These are phyloP conservation scores for Volucella bombylans DNA, from an alignment of 2,888 invertebrate species.

Conservation along the genomic window DNA sequence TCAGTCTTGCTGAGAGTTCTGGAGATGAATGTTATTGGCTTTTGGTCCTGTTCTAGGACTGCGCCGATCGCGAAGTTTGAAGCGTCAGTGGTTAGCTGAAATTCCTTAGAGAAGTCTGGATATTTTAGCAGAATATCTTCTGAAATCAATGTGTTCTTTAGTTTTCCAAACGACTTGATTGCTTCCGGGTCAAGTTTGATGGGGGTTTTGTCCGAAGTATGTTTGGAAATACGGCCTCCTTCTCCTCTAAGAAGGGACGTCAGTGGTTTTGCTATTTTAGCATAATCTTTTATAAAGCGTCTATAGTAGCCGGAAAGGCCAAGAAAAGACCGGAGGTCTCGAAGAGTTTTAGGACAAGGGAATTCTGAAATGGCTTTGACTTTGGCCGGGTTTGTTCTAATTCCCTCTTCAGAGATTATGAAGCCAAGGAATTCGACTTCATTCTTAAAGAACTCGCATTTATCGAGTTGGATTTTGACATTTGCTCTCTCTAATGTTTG, in stretches of 20 bases:
- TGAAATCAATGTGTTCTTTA: slow-evolving; percentile 38
- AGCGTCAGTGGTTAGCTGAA: slow-evolving; percentile 76
- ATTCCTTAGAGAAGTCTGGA: slow-evolving; percentile 40
- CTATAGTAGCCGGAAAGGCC: too few species aligned
- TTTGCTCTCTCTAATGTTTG: too few species aligned
- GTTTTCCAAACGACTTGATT: slow-evolving; percentile 33
- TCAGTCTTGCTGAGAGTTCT: slow-evolving; percentile 53
- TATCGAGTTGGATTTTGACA: too few species aligned
- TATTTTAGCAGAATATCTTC: slow-evolving; percentile 26
- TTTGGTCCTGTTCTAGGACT: slow-evolving; percentile 75
- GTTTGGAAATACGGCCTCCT: slow-evolving; percentile 47
- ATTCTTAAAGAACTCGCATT: too few species aligned
- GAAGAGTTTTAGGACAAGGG: too few species aligned
- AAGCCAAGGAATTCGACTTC: too few species aligned
- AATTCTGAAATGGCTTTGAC: too few species aligned
- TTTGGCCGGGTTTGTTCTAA: too few species aligned
- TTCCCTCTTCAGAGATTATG: too few species aligned
- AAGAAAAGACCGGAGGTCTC: too few species aligned
- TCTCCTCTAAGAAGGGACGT: slow-evolving; percentile 40
- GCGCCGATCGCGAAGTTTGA: slow-evolving; percentile 75
- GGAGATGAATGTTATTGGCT: slow-evolving; percentile 46
- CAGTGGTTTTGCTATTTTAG: slow-evolving; percentile 36
- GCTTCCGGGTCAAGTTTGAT: slow-evolving; percentile 16
- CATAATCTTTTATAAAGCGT: slow-evolving; percentile 43
- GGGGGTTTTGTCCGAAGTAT: slow-evolving; percentile 28